phyloP scores from a whole-genome alignment of 37 sponge, comb jelly and placozoan species.

The Aplysina aerophoba region DNA sequence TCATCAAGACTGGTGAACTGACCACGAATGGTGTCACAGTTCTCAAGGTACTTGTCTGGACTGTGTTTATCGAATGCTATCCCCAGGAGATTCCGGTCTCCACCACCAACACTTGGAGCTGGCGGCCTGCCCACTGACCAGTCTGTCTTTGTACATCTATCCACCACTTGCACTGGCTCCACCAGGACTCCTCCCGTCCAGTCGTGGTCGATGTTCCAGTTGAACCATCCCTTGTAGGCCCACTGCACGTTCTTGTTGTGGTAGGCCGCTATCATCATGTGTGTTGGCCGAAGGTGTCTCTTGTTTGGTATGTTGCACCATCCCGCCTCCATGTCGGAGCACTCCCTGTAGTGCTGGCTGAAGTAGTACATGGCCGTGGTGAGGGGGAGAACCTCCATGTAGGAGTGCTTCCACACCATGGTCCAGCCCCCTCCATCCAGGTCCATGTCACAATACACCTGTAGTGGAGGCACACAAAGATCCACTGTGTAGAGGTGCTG shows the following conservation, averaged over 20 bases:
- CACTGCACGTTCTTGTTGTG: background rate
- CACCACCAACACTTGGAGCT: constrained; percentile 18
- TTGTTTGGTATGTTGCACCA: constrained; percentile 39
- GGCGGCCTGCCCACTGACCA: background rate
- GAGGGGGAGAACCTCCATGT: constrained; percentile 33
- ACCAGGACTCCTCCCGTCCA: constrained; percentile 33
- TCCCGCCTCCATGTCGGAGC: background rate
- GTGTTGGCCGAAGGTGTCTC: constrained; percentile 20
- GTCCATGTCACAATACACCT: constrained; percentile 39
- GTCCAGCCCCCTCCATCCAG: constrained; percentile 42
- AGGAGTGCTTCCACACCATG: constrained; percentile 38
- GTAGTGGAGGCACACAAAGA: no score
- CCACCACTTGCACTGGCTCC: constrained; percentile 27
- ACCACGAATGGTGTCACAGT: constrained; percentile 20
- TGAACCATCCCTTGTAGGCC: constrained; percentile 39
- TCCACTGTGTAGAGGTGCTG: no score
- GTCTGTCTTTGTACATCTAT: background rate
- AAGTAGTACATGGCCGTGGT: constrained; percentile 12
- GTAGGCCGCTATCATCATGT: constrained; percentile 35
- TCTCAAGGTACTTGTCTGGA: constrained; percentile 5
- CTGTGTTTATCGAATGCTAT: constrained; percentile 30
- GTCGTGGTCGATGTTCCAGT: constrained; percentile 35
- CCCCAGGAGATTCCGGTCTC: constrained; percentile 2
- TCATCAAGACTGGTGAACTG: background rate
- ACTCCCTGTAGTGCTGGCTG: background rate